Percentiles rank a stretch among this genome's conserved stretches.
Evolutionary conservation across 2,113 vertebrate genomes (phyloP).

Genomic region (Salvator merianae): DNA sequence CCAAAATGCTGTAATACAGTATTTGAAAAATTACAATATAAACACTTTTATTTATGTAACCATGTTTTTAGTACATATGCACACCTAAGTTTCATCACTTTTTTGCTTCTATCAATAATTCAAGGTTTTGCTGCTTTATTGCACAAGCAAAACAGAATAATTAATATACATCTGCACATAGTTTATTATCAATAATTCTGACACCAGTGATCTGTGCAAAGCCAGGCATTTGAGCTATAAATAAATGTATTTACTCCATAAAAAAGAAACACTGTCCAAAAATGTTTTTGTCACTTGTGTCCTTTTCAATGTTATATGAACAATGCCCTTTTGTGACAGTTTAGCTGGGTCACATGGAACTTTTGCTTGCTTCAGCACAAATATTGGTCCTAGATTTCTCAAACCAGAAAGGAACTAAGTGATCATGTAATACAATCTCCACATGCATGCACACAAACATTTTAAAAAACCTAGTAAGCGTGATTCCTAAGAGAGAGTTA

Average conservation of each 20-base stretch:
- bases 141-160: background rate
- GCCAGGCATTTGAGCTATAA: background rate
- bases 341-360: background rate
- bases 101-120: too few species aligned
- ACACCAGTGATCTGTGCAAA: too few species aligned
- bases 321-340: background rate
- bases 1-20: too few species aligned
- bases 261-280: background rate
- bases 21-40: too few species aligned
- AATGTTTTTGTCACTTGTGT: background rate
- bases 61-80: too few species aligned
- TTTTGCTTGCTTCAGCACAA: conserved; percentile 16
- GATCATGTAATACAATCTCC: background rate
- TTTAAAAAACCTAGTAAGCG: background rate
- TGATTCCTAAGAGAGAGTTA: background rate
- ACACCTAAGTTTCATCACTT: too few species aligned
- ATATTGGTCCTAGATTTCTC: background rate
- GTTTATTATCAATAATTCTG: too few species aligned
- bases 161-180: too few species aligned
- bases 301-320: background rate
- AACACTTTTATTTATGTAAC: too few species aligned
- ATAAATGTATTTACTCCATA: background rate
- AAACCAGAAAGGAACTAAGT: background rate
- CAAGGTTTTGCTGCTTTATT: conserved; percentile 5
- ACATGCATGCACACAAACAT: background rate